Base-by-base conservation (phyloP, 2,797 vertebrate genomes). In the Rhinichthys osculus region DNA sequence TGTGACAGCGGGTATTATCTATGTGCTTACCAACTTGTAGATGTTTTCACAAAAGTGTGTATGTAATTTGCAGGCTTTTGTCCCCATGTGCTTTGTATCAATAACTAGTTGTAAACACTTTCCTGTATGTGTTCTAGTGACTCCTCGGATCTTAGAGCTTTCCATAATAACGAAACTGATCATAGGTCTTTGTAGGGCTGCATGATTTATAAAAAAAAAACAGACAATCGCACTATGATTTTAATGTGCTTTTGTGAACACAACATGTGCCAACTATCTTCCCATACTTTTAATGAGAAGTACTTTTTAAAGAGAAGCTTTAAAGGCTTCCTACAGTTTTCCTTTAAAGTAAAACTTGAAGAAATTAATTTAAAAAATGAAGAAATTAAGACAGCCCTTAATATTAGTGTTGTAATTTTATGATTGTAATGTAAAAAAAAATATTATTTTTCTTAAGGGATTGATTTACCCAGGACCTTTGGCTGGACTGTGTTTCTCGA, bases 41-140 rank as follows among this genome's bases (percentile, higher is more conserved):
- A 74, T 66, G 57, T 23, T 73, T 82, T 35, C 17, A 42, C 10
- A 33, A 44, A 66, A 44, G 40, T 27, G 14, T 35, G 38, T 21
- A 19, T 30, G 19, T 47, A 19, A 21, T 59, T 47, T 70, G 44
- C 66, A 38, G 21, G 33, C 44, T 38, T 10, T 57, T 59, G 10
- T 72, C 11, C 52, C 27, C 35, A 72, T 71, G 54, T 78, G 54
- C 76, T 62, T 78, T 2, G 10, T 19, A 78, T 78, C 38, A 62
- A 1, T 42, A 27, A 27, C 35, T 78, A 30, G 76, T 62, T 78
- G 76, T 42, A 62, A 78, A 78, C 76, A 42, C 35, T 42, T 62
- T 78, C 35, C 54, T 78, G 54, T 78, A 19, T 35, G 62, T 72
- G 40, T 42, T n/a, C 40, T 21, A 71, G 40, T 71, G 38, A 71